Evolutionary conservation across 2,888 invertebrate genomes (phyloP).

Genomic region (Labia minor): DNA sequence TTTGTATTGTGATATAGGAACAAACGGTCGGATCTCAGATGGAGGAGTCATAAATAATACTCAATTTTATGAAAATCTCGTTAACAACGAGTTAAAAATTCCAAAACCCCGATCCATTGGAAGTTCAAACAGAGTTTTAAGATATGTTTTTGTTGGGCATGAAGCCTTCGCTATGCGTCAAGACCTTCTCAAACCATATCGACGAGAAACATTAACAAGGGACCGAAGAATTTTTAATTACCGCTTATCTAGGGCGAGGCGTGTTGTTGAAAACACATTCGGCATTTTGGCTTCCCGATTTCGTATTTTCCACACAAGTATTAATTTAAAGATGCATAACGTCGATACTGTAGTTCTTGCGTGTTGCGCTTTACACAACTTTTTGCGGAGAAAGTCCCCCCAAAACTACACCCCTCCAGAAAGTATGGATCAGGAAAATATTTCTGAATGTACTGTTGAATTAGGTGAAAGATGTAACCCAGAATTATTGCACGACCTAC

Average conservation of each 20-base stretch:
- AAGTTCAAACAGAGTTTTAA: constrained; percentile 24
- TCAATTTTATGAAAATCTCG: constrained; percentile 24
- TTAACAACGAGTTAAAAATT: constrained; percentile 23
- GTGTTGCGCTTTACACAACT: constrained; percentile 19
- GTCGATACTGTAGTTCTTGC: constrained; percentile 16
- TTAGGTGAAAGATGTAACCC: constrained; percentile 23
- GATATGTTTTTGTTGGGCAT: constrained; percentile 25
- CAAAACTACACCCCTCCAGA: constrained; percentile 19
- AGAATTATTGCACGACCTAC: constrained; percentile 21
- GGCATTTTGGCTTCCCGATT: constrained; percentile 21
- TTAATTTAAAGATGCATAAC: background rate
- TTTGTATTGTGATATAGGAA: constrained; percentile 26
- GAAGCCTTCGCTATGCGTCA: constrained; percentile 24
- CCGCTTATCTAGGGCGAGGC: constrained; percentile 18
- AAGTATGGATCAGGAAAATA: constrained; percentile 20
- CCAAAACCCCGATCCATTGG: constrained; percentile 22
- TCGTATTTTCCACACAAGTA: constrained; percentile 17
- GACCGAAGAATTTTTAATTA: constrained; percentile 15
- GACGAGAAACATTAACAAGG: background rate
- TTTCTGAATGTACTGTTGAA: constrained; percentile 20
- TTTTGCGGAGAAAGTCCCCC: constrained; percentile 9
- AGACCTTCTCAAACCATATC: constrained; percentile 22
- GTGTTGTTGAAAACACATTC: constrained; percentile 16
- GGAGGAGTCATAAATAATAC: constrained; percentile 26
- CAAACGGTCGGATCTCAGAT: constrained; percentile 28